Evolutionary conservation across 2,113 vertebrate species (phyloP), one percentile per base, ranked within the genome.

Genomic region (Merops nubicus): DNA sequence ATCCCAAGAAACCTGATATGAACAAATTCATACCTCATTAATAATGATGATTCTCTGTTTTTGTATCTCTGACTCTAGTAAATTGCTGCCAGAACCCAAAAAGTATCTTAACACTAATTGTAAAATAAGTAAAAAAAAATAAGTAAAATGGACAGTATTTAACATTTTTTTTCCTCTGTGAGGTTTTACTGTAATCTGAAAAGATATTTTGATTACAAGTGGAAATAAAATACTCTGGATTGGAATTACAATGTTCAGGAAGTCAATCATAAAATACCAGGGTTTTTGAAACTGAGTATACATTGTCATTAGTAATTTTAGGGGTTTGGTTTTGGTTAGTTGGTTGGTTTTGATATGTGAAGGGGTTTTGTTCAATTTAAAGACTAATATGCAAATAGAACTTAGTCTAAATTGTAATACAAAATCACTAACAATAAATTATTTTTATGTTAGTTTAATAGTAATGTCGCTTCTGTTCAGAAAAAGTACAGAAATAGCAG

Each of bases 1-100:
- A 80, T 98, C 48, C 98, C 98, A 10, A 89, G 47, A 84, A 93
- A 87, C 31, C 60, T 91, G 19, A 94, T 87, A 74, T 98, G 67
- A 94, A 88, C 25, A 85, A 78, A 83, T 45, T 36, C 43, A 72
- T 63, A 62, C 76, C 22, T 88, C 53, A 40, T 51, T 54, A 93
- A 75, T 93, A 80, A 91, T 91, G 42, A 88, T 6, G 5, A 9
- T 63, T 85, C 9, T 80, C 9, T 77, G 85, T 92, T 94, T 94
- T 68, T 87, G 51, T 62, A 72, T 36, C 6, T 78, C 6, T 64
- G 34, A 51, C 23, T 73, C 10, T 33, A 57, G 42, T 48, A 34
- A 80, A 62, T 90, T 77, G 25, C 64, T 15, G 93, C 33, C 67
- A 83, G 47, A 95, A 73, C 23, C 36, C 33, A 34, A 26, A 19